A percentile compares a stretch with the other conserved stretches of the same genome.
Conservation (phyloP, 1,140 invertebrate species). For the Bombus huntii region DNA sequence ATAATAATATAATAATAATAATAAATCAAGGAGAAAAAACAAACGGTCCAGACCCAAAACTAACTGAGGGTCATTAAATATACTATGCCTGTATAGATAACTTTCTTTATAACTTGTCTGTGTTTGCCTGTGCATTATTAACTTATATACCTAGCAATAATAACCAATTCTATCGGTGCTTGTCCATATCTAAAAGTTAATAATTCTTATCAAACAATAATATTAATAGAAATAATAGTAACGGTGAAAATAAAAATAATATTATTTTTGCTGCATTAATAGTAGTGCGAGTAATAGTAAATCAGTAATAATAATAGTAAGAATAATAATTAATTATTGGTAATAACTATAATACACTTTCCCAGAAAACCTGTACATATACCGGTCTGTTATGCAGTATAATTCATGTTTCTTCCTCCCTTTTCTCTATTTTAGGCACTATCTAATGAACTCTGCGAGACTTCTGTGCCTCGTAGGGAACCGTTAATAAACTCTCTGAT, state of each 20-base stretch:
- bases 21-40: constrained; percentile 58
- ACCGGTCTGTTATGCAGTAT: constrained; percentile 59
- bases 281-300: constrained; percentile 64
- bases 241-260: constrained; percentile 75
- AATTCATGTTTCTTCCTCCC: constrained; percentile 52
- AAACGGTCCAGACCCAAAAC: constrained; percentile 45
- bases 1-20: constrained; percentile 44
- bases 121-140: constrained; percentile 55
- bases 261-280: constrained; percentile 65
- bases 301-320: constrained; percentile 64
- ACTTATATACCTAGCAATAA: constrained; percentile 65
- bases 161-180: constrained; percentile 67
- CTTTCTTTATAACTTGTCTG: constrained; percentile 63
- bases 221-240: constrained; percentile 65
- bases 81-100: constrained; percentile 39
- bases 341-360: constrained; percentile 72
- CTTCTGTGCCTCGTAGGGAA: constrained; percentile 28
- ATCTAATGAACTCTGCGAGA: constrained; percentile 46
- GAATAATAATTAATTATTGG: constrained; percentile 59
- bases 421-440: constrained; percentile 39
- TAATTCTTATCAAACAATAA: constrained; percentile 69
- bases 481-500: constrained; percentile 54
- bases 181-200: constrained; percentile 71
- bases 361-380: constrained; percentile 66
- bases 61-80: constrained; percentile 38